A percentile compares a stretch with the other conserved stretches of the same genome.
phyloP scores from a whole-genome alignment of 1,140 invertebrate species.

The Oedothorax gibbosus region DNA sequence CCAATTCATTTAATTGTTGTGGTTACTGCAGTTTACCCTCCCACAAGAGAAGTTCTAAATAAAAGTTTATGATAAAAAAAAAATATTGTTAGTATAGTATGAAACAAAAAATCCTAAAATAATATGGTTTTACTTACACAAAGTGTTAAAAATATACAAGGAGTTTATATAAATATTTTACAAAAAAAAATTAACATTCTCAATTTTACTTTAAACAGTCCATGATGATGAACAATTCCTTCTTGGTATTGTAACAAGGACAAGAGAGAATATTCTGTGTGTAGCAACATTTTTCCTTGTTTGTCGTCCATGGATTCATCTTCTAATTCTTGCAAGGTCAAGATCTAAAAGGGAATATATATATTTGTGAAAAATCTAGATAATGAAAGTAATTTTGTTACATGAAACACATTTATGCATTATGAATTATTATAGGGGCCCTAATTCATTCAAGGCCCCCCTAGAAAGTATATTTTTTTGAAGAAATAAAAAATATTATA shows the following conservation, averaged over 20 bases:
- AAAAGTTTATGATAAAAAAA: too few species aligned
- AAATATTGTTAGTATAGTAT: too few species aligned
- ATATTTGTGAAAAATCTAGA: conserved; percentile 11
- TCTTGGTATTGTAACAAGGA: conserved; percentile 78
- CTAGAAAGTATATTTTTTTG: too few species aligned
- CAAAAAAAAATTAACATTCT: neutral
- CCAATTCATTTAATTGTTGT: too few species aligned
- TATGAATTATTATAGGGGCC: neutral
- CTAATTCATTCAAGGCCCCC: too few species aligned
- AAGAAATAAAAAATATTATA: too few species aligned
- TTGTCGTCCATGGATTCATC: conserved; percentile 81
- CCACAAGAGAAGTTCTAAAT: too few species aligned
- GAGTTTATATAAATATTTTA: neutral
- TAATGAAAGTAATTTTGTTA: conserved; percentile 12
- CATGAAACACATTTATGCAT: neutral
- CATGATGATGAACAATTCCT: conserved; percentile 84
- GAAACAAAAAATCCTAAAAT: too few species aligned
- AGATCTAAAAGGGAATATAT: conserved; percentile 68
- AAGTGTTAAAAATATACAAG: neutral
- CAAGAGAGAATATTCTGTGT: conserved; percentile 83
- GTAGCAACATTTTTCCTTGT: conserved; percentile 85
- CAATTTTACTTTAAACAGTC: conserved; percentile 79
- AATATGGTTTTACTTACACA: neutral
- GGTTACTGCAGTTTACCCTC: too few species aligned
- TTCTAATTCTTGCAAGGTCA: conserved; percentile 71